phyloP scores from a whole-genome alignment of 2,797 vertebrate genomes.

The Masticophis lateralis region DNA sequence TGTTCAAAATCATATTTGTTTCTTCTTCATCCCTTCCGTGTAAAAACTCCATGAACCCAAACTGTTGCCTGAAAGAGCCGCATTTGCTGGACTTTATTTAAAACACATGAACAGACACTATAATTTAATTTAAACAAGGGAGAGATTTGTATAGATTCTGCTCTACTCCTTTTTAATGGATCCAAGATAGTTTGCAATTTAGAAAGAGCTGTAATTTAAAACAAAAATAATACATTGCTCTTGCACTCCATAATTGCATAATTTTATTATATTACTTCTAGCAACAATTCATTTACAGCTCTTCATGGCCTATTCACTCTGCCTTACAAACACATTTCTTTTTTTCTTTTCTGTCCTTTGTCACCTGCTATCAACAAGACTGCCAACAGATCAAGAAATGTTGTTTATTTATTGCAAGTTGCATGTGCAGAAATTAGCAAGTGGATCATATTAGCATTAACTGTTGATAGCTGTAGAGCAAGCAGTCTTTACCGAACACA shows the following conservation, averaged over 20 bases:
- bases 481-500: neutral
- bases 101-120: neutral
- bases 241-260: neutral
- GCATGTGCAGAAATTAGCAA: neutral
- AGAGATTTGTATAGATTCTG: neutral
- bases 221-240: neutral
- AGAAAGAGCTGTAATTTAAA: neutral
- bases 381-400: neutral
- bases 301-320: neutral
- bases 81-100: neutral
- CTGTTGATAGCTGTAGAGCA: neutral
- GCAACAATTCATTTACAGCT: neutral
- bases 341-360: neutral
- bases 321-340: neutral
- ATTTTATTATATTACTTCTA: neutral
- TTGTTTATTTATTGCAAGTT: neutral
- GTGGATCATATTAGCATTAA: neutral
- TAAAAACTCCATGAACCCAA: neutral
- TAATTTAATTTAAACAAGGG: neutral
- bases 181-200: neutral
- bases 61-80: neutral
- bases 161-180: neutral
- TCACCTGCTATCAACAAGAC: neutral
- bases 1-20: constrained; percentile 34
- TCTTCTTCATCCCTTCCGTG: too few species aligned